Evolutionary conservation across 2,888 invertebrate species (phyloP), one percentile per base, ranked within the genome.

Genomic region (Leucoptera coffeella): DNA sequence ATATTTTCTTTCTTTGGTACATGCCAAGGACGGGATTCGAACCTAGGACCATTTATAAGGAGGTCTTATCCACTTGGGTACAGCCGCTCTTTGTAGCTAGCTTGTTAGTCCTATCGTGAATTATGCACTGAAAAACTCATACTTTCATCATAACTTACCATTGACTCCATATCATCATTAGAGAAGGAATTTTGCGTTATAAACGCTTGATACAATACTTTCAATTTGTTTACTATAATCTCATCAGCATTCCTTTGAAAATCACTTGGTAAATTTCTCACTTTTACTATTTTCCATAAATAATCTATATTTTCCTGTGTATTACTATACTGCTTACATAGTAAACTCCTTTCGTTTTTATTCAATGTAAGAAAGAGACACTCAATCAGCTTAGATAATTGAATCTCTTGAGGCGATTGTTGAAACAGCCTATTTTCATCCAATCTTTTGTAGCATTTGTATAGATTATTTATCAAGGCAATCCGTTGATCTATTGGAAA

Each of bases 401-500:
- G 45, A 0, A 47, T 29, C 34, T 41, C 36, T 41, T 62, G 67
- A 1, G 59, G 60, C 0, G 57, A 58, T 12, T 39, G 27, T 1
- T 15, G 3, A 24, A 64, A 59, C 22, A 38, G 20, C 9, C 20
- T 20, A 3, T 44, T 35, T 1, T 26, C 32, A 29, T 51, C 46
- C 3, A 62, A 29, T 20, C 42, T 49, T 32, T 53, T 43, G 29
- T 58, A 59, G 4, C 47, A 44, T 28, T 45, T 42, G 33, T 56
- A 45, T 3, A 67, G 36, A 24, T 28, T 24, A 6, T 7, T 24
- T 11, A 33, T 12, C 11, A 31, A 29, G 8, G 26, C 17, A 12
- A 24, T 8, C 10, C 28, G 12, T 12, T 29, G 19, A 27, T 35
- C 23, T 13, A 19, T 8, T 9, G 25, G 15, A 14, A 25, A 21